Evolutionary conservation across 2,888 invertebrate species (phyloP), one percentile per base, ranked within the genome.

Genomic region (Synergus laeviventris): DNA sequence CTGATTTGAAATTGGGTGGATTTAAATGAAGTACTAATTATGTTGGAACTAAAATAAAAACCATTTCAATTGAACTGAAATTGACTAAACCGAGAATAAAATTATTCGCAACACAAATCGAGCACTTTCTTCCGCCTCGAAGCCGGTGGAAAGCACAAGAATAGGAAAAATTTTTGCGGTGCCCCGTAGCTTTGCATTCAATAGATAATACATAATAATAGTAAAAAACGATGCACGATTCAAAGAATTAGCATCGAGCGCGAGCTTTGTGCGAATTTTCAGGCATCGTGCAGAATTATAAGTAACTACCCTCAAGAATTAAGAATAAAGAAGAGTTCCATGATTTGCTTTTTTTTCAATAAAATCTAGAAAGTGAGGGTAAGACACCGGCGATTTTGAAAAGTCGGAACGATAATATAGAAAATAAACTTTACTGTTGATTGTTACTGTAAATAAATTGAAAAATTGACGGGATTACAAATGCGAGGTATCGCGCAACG

Each of bases 241-340:
- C 74, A 78, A 80, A 75, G 60, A 76, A 80, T 80, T 76, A 79
- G 80, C 79, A 80, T 82, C 76, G 79, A 82, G 76, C 80, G 78
- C 81, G 78, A 80, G 77, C 76, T 80, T 81, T 79, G 81, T 81
- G 79, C 81, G 77, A 82, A 75, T 49, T 77, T 82, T 78, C 81
- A 81, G 80, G 78, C 79, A 80, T 80, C 79, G 83, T 84, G 84
- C 82, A 79, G 78, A 78, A 79, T 70, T 70, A 36, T 24, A 70
- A 24, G 21, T 18, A 39, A 64, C 18, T 70, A 24, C 31, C 11
- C 49, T 70, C 31, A 16, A 54, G 0, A 31, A 31, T 31, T 31
- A 31, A 36, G 45, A n/a, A 31, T n/a, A 31, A 70, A 45, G n/a
- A 49, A 49, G 24, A 70, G 21, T 66, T 38, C 2, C 62, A 38